Conservation (phyloP, 1,140 invertebrate species). For the Zeugodacus cucurbitae region DNA sequence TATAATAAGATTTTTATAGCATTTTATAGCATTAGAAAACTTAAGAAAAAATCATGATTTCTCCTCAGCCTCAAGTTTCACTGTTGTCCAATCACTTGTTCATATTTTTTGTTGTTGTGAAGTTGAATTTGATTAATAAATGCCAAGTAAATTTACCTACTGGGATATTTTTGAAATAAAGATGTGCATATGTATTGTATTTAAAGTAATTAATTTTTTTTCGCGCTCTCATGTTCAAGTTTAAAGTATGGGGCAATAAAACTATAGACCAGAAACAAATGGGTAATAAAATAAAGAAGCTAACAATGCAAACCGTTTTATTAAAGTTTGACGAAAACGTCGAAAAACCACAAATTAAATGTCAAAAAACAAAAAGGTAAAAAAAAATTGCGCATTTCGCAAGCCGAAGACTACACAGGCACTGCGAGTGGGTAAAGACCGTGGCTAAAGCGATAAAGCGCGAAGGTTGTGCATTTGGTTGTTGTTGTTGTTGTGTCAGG, state of each 20-base stretch:
- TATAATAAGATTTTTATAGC: too few species aligned
- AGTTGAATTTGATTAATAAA: too few species aligned
- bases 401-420: not conserved
- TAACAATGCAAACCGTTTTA: not conserved
- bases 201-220: not conserved
- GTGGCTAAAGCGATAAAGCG: not conserved
- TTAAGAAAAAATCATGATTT: too few species aligned
- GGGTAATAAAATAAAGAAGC: not conserved
- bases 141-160: not conserved
- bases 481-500: not conserved
- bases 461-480: not conserved
- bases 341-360: constrained; percentile 3
- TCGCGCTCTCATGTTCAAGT: not conserved
- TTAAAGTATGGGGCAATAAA: not conserved
- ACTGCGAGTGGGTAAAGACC: not conserved
- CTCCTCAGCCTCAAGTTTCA: not conserved
- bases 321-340: not conserved
- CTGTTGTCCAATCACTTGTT: not conserved
- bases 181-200: not conserved
- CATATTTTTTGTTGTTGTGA: not conserved
- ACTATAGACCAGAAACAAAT: not conserved
- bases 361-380: not conserved
- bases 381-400: not conserved
- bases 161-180: not conserved
- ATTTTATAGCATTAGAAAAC: too few species aligned